Conservation (phyloP, 2,797 vertebrate genomes). For the Rhinella marina region DNA sequence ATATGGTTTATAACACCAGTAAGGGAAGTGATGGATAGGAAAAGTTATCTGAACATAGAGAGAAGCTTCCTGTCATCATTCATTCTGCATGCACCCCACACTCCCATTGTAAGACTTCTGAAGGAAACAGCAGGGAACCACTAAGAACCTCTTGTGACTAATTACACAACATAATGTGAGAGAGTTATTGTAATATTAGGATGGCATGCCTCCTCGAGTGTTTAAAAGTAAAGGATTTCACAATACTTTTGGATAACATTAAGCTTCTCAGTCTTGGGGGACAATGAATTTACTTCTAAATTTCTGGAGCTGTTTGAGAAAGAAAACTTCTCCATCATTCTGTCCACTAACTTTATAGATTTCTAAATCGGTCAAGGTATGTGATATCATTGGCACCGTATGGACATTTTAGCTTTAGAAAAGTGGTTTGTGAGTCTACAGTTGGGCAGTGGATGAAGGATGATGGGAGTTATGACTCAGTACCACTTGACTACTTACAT, state of each 20-base stretch:
- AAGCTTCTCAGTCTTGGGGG: background rate
- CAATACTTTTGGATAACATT: background rate
- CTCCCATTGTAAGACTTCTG: background rate
- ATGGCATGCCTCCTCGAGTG: background rate
- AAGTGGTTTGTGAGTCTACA: background rate
- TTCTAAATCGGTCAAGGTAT: no score
- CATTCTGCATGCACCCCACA: background rate
- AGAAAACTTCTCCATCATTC: no score
- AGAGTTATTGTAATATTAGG: background rate
- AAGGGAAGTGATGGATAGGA: background rate
- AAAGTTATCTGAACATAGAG: background rate
- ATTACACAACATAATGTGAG: background rate
- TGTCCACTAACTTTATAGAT: background rate
- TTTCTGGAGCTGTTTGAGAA: background rate
- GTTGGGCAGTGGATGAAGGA: background rate
- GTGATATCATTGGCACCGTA: background rate
- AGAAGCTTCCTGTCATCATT: background rate
- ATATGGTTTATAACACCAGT: background rate
- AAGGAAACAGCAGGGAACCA: constrained; percentile 3
- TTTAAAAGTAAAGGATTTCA: background rate
- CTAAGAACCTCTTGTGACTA: constrained; percentile 11
- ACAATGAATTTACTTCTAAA: background rate
- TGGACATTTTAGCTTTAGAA: background rate
- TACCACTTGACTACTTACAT: background rate
- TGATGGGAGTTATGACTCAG: background rate